Conservation (phyloP, 1,140 invertebrate genomes). For the Drosophila micromelanica region DNA sequence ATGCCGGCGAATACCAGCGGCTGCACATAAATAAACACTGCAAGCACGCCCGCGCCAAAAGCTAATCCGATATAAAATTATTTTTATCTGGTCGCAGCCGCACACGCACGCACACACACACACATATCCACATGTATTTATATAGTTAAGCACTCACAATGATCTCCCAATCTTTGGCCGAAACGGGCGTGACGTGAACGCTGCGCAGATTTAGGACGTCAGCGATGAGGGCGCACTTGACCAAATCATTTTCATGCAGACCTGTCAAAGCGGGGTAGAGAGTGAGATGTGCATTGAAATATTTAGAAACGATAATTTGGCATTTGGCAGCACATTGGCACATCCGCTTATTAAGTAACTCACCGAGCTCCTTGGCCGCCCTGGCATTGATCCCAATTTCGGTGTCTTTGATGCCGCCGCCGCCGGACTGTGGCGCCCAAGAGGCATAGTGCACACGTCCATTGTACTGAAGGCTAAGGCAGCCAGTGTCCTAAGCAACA, state of each 20-base stretch:
- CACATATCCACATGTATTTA: background rate
- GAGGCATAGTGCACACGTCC: conserved; percentile 74
- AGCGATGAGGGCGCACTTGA: conserved; percentile 81
- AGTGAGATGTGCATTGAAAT: conserved; percentile 3
- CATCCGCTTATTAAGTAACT: conserved; percentile 78
- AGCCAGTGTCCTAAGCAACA: conserved; percentile 77
- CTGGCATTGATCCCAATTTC: conserved; percentile 84
- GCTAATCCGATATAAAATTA: conserved; percentile 76
- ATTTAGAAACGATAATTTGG: conserved; percentile 50
- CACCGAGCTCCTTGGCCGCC: conserved; percentile 83
- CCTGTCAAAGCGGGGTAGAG: conserved; percentile 53
- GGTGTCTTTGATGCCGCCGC: conserved; percentile 78
- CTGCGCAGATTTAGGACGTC: conserved; percentile 74
- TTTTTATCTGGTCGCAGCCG: conserved; percentile 54
- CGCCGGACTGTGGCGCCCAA: conserved; percentile 75
- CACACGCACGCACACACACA: conserved; percentile 4
- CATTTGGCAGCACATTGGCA: conserved; percentile 68
- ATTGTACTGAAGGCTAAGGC: conserved; percentile 74
- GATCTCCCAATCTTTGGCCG: conserved; percentile 84
- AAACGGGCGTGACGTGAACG: conserved; percentile 81
- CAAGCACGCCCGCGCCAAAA: conserved; percentile 71
- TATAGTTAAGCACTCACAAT: conserved; percentile 71
- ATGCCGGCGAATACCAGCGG: conserved; percentile 63
- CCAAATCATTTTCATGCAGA: conserved; percentile 79
- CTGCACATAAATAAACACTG: conserved; percentile 62